Percentiles rank a stretch among this genome's conserved stretches.
phyloP scores from a whole-genome alignment of 2,888 invertebrate genomes.

The Tipula confusa region DNA sequence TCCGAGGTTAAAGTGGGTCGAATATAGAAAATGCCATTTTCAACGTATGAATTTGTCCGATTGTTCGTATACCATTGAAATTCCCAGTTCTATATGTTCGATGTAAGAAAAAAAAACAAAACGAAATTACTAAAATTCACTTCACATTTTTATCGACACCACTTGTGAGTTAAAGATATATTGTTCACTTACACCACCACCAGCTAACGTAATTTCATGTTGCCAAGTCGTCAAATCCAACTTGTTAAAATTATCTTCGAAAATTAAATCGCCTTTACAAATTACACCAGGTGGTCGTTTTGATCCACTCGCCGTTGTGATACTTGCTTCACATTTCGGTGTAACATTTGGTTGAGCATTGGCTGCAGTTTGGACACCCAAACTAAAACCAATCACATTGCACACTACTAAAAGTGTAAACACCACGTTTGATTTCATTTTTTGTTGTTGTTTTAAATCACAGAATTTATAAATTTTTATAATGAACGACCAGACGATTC shows the following conservation, averaged over 20 bases:
- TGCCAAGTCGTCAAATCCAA: constrained; percentile 60
- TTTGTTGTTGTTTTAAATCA: neutral
- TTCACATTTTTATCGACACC: neutral
- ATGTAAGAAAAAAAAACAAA: neutral
- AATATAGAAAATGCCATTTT: constrained; percentile 54
- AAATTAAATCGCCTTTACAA: constrained; percentile 59
- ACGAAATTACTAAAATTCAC: neutral
- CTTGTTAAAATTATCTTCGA: constrained; percentile 58
- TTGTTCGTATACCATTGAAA: constrained; percentile 66
- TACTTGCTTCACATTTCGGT: neutral
- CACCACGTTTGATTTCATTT: neutral
- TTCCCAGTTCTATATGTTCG: constrained; percentile 60
- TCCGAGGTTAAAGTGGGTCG: constrained; percentile 58
- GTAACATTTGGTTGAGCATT: neutral
- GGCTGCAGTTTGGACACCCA: neutral
- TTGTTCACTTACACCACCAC: constrained; percentile 52
- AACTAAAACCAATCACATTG: neutral
- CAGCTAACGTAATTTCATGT: constrained; percentile 61
- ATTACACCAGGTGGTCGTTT: constrained; percentile 36
- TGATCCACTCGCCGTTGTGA: constrained; percentile 32
- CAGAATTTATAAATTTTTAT: neutral
- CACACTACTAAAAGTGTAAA: neutral
- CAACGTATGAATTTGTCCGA: constrained; percentile 59
- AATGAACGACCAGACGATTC: neutral
- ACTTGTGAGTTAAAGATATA: too few species aligned